These are phyloP conservation scores for Apeira syringaria DNA, from an alignment of 2,888 invertebrate species.

Conservation along the genomic window DNA sequence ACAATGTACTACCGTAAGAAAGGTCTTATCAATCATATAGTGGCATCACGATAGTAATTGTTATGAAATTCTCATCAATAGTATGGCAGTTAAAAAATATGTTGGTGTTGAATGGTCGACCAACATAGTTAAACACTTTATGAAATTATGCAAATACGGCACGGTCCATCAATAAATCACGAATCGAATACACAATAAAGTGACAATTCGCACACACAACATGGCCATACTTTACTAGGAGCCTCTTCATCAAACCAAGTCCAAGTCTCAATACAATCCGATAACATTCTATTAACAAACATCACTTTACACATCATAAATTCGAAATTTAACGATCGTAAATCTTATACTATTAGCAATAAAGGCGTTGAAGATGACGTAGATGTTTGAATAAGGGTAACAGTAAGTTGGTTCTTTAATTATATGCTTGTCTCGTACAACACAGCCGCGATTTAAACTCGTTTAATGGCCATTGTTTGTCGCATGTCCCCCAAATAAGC, in stretches of 20 bases:
- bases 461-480: conserved; percentile 67
- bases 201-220: conserved; percentile 8
- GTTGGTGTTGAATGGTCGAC: no score
- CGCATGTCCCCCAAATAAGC: conserved; percentile 50
- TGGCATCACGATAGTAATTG: no score
- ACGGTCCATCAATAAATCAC: conserved; percentile 8
- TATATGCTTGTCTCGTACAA: conserved; percentile 69
- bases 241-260: conserved; percentile 11
- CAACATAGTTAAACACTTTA: neutral
- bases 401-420: conserved; percentile 48
- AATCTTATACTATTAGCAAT: conserved; percentile 21
- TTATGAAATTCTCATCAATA: no score
- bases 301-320: conserved; percentile 21
- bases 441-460: conserved; percentile 70
- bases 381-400: conserved; percentile 14
- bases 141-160: neutral
- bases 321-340: conserved; percentile 19
- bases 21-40: neutral
- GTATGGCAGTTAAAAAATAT: no score
- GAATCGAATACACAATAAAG: conserved; percentile 12
- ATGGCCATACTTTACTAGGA: neutral
- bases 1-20: no score
- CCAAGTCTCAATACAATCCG: conserved; percentile 8
- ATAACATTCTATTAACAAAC: conserved; percentile 19
- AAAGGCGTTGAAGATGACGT: conserved; percentile 25